Conservation (phyloP, 2,113 vertebrate species). For the Macrotus californicus region DNA sequence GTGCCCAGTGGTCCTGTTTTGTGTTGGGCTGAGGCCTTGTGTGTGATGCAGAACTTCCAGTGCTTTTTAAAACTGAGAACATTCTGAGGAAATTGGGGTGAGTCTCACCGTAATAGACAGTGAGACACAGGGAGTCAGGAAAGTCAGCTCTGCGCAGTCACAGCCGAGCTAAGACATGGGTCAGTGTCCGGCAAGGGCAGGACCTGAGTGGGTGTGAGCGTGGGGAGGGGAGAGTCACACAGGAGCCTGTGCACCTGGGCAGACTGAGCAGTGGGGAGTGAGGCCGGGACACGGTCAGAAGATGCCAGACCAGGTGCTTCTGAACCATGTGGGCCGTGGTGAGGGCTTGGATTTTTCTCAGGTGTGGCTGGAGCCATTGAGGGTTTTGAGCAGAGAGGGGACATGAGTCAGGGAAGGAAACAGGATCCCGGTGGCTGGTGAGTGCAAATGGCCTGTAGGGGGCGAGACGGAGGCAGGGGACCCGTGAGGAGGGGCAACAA, state of each 20-base stretch:
- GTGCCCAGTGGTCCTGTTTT: not conserved
- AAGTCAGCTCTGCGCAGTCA: not conserved
- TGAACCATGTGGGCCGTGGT: accelerated
- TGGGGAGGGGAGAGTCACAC: not conserved
- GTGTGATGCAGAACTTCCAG: not conserved
- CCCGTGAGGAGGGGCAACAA: not conserved
- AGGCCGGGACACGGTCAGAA: not conserved
- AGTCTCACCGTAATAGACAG: not conserved
- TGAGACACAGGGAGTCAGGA: not conserved
- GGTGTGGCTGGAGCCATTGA: not conserved
- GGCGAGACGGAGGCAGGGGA: not conserved
- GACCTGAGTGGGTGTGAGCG: accelerated
- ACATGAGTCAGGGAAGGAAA: not conserved
- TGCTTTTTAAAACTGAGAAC: not conserved
- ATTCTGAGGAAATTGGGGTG: not conserved
- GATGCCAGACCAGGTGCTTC: not conserved
- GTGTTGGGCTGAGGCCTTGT: not conserved
- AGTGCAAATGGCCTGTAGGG: not conserved
- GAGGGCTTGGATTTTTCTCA: not conserved
- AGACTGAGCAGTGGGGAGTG: not conserved
- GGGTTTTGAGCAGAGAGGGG: not conserved
- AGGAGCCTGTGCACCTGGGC: not conserved
- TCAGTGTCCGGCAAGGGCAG: not conserved
- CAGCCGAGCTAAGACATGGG: not conserved
- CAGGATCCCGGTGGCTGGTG: not conserved